Evolutionary conservation across 2,888 invertebrate species (phyloP).

Genomic region (Eupithecia centaureata): DNA sequence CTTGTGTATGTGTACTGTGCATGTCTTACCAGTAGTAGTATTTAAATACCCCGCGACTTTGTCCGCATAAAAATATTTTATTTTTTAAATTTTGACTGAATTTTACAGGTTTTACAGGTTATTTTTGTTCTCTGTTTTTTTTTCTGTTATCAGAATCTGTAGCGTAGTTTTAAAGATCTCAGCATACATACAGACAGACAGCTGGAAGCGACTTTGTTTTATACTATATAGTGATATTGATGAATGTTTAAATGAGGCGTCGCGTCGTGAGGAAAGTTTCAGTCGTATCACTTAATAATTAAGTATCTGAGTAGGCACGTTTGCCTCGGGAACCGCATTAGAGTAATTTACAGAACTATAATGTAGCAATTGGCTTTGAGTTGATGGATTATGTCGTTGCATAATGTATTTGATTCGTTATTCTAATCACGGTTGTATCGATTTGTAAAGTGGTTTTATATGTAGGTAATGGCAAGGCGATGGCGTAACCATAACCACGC

Average conservation of each 20-base stretch:
- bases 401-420: constrained; percentile 41
- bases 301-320: constrained; percentile 75
- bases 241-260: constrained; percentile 16
- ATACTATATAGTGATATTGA: no score
- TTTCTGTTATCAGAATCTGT: no score
- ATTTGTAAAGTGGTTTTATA: constrained; percentile 32
- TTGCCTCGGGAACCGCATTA: constrained; percentile 64
- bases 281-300: constrained; percentile 58
- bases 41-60: no score
- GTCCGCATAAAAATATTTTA: no score
- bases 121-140: no score
- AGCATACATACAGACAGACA: no score
- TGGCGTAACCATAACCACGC: neutral
- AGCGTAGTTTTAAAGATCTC: no score
- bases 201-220: no score
- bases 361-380: constrained; percentile 44
- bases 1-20: neutral
- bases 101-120: no score
- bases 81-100: no score
- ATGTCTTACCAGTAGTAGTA: no score
- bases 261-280: constrained; percentile 35
- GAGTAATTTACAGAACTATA: constrained; percentile 65
- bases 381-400: constrained; percentile 44
- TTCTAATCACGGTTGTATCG: constrained; percentile 37
- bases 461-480: constrained; percentile 13